These are phyloP conservation scores for Saccostrea echinata DNA, from an alignment of 1,140 invertebrate species.

Conservation along the genomic window DNA sequence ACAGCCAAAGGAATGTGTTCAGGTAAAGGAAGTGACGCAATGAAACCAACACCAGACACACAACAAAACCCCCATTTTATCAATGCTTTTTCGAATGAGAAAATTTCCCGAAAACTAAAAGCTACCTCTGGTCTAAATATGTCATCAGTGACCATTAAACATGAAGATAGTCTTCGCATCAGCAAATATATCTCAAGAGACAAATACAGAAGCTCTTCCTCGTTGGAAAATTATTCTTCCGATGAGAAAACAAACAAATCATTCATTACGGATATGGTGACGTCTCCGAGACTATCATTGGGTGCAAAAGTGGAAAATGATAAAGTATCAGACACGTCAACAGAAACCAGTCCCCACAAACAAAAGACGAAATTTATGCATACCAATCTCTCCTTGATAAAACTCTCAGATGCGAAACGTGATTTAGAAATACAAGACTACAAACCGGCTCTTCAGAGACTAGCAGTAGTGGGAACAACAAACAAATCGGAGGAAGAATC, in stretches of 20 bases:
- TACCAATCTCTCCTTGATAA: neutral
- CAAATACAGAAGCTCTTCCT: neutral
- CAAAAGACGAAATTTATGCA: neutral
- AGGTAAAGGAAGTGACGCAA: neutral
- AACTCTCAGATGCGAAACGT: neutral
- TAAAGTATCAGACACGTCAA: too few relatives aligned
- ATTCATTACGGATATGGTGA: neutral
- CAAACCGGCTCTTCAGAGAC: slow-evolving; percentile 8
- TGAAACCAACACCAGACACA: too few relatives aligned
- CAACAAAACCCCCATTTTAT: neutral
- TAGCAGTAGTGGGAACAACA: neutral
- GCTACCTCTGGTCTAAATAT: neutral
- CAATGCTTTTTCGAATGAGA: neutral
- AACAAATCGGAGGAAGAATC: neutral
- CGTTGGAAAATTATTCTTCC: neutral
- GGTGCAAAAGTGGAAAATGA: neutral
- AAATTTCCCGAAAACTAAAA: neutral
- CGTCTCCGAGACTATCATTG: neutral
- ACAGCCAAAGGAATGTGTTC: neutral
- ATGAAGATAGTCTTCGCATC: neutral
- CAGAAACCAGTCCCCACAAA: neutral
- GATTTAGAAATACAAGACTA: neutral
- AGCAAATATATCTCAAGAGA: neutral
- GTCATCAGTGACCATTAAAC: neutral
- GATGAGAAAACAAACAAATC: neutral